Evolutionary conservation across 2,113 vertebrate genomes (phyloP), one percentile per base, ranked within the genome.

Genomic region (Dendropsophus ebraccatus): DNA sequence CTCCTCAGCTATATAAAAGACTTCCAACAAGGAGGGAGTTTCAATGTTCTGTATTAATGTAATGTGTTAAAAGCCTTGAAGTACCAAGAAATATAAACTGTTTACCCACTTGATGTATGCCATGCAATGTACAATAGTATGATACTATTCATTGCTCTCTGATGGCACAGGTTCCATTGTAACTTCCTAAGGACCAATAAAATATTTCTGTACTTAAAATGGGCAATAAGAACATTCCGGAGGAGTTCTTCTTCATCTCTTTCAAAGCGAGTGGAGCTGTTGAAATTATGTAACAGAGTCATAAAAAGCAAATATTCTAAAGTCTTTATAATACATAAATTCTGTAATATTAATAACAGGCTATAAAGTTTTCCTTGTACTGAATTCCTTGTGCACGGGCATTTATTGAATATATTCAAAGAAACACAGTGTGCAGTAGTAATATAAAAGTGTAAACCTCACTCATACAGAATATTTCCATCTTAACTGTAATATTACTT

Each of bases 401-500:
- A 74, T 47, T 74, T 74, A 47, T 74, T 47, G 41, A 49, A 74
- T 2, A 74, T 74, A 47, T 70, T 37, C 23, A 74, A n/a, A 49
- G 35, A 73, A 47, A 47, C 70, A 73, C 23, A 25, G 23, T 47
- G 13, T 1, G 1, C 13, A 49, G 17, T 49, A 45, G 37, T 45
- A 45, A 73, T 45, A n/a, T 73, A 45, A 73, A 73, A 73, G 70
- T n/a, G 23, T 73, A 73, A 73, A 73, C 70, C 23, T 73, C 14
- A 74, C 10, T n/a, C 2, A 49, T 25, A 74, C 41, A 49, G 23
- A 74, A 74, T 74, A 74, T 49, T 74, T 74, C 41, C 23, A 74
- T 49, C 14, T 47, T 74, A 74, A 49, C 41, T 49, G n/a, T 11
- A 49, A 74, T 49, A 74, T 45, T 45, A n/a, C 41, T 73, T 73